phyloP scores from a whole-genome alignment of 2,113 vertebrate genomes.

The Tupaia chinensis region DNA sequence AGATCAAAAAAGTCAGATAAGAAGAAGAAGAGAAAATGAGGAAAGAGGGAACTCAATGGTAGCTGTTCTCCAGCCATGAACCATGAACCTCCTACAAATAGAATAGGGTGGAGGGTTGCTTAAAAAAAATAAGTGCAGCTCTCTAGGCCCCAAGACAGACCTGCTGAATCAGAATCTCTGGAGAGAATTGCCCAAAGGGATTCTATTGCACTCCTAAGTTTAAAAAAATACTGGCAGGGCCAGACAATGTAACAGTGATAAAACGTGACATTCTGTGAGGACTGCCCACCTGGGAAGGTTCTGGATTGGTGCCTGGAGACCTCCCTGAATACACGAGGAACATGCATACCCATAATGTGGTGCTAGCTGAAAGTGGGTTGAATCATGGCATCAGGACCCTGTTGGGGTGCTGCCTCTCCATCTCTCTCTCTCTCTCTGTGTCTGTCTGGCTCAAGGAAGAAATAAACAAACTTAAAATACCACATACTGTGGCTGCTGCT shows the following conservation, averaged over 20 bases:
- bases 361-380: too few relatives aligned
- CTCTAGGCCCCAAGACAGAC: not conserved
- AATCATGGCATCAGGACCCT: too few relatives aligned
- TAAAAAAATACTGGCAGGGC: not conserved
- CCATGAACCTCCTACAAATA: not conserved
- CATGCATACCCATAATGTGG: too few relatives aligned
- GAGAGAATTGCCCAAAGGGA: not conserved
- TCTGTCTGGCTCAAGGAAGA: too few relatives aligned
- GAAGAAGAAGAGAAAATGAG: not conserved
- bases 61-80: not conserved
- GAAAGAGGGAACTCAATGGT: not conserved
- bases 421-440: too few relatives aligned
- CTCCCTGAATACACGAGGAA: too few relatives aligned
- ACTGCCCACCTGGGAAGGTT: too few relatives aligned
- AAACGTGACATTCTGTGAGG: too few relatives aligned
- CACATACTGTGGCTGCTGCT: not conserved
- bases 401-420: too few relatives aligned
- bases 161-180: not conserved
- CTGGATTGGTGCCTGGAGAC: too few relatives aligned
- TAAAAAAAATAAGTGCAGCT: not conserved
- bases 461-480: too few relatives aligned
- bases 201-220: not conserved
- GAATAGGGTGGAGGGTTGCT: not conserved
- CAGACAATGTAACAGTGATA: too few relatives aligned
- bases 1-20: not conserved